Conservation (phyloP, 2,797 vertebrate genomes). For the Apodemus agrarius region DNA sequence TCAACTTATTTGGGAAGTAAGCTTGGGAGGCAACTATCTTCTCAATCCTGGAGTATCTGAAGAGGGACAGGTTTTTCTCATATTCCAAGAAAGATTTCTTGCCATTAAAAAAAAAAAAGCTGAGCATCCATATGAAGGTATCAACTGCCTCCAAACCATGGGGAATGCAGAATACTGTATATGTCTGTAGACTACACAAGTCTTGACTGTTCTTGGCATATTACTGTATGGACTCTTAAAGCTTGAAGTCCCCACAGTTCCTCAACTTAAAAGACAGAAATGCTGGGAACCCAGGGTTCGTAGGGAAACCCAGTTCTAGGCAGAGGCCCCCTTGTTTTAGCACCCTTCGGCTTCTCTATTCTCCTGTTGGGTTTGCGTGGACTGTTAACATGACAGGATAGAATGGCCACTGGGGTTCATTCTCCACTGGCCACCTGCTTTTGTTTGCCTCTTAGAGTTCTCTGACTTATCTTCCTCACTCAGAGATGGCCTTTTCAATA, state of each 20-base stretch:
- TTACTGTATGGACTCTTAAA: conserved; percentile 85
- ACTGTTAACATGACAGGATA: conserved; percentile 88
- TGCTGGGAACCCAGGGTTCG: conserved; percentile 87
- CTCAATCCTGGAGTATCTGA: conserved; percentile 92
- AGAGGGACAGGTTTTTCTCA: conserved; percentile 89
- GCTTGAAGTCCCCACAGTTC: conserved; percentile 85
- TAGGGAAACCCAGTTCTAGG: conserved; percentile 84
- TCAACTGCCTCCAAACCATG: conserved; percentile 91
- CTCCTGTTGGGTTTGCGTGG: conserved; percentile 85
- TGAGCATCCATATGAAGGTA: conserved; percentile 90
- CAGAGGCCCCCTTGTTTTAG: conserved; percentile 84
- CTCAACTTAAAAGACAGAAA: conserved; percentile 85
- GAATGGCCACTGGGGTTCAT: conserved; percentile 69
- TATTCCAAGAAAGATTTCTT: conserved; percentile 93
- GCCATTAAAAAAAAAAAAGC: conserved; percentile 90
- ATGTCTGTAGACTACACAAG: conserved; percentile 90
- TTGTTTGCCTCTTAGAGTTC: background rate
- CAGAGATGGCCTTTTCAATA: conserved; percentile 18
- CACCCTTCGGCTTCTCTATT: conserved; percentile 82
- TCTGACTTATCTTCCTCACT: background rate
- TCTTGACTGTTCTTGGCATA: conserved; percentile 86
- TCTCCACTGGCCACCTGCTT: background rate
- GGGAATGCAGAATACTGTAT: conserved; percentile 87
- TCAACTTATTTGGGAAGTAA: conserved; percentile 90
- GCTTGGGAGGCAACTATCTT: conserved; percentile 93